These are phyloP conservation scores for Megaceryle torquata DNA, from an alignment of 2,113 vertebrate genomes.

Conservation along the genomic window DNA sequence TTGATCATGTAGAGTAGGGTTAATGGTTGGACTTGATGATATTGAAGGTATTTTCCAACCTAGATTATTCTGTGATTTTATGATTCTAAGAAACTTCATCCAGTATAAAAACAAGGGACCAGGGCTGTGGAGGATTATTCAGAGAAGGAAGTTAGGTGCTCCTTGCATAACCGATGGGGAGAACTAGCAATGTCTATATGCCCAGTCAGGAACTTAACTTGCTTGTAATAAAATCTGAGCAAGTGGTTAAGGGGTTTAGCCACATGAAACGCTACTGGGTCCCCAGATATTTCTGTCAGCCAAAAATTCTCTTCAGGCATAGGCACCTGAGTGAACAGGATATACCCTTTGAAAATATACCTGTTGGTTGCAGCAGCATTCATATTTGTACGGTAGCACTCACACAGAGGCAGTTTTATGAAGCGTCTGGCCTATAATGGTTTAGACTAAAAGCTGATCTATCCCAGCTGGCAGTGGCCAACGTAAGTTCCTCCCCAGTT, in stretches of 20 bases:
- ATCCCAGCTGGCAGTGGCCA: not conserved
- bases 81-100: not conserved
- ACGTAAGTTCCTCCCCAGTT: accelerated
- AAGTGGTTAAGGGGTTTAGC: not conserved
- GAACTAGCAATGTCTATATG: not conserved
- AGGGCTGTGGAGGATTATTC: too few species aligned
- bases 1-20: too few species aligned
- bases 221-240: not conserved
- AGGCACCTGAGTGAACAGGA: not conserved
- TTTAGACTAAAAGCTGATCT: not conserved
- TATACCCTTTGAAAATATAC: not conserved
- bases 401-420: not conserved
- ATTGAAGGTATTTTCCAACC: too few species aligned
- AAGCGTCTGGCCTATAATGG: not conserved
- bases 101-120: not conserved
- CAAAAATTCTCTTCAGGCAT: not conserved
- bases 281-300: not conserved
- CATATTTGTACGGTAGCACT: not conserved
- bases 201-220: not conserved
- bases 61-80: too few species aligned
- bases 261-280: not conserved
- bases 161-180: not conserved
- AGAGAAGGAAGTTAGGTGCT: not conserved
- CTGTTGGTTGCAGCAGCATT: not conserved
- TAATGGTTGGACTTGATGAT: too few species aligned